phyloP scores from a whole-genome alignment of 2,113 vertebrate genomes.

The Engystomops pustulosus region DNA sequence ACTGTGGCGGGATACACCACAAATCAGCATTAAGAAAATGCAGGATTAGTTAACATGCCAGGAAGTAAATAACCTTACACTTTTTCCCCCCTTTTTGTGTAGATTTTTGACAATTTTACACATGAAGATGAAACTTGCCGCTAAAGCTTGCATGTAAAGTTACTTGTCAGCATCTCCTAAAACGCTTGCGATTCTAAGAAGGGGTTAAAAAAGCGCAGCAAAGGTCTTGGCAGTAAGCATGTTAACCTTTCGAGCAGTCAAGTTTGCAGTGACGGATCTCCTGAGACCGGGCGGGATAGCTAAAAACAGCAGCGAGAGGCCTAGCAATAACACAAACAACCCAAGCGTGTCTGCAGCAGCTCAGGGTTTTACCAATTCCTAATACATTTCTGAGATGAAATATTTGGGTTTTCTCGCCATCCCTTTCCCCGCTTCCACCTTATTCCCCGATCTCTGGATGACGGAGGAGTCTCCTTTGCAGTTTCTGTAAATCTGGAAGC shows the following conservation, averaged over 20 bases:
- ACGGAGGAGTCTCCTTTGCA: too few species aligned
- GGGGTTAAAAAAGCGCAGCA: too few species aligned
- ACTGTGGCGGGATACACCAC: too few species aligned
- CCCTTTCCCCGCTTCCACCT: not conserved
- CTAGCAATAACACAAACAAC: not conserved
- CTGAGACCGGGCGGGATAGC: slow-evolving; percentile 25
- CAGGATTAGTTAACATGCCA: too few species aligned
- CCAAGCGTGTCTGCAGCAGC: not conserved
- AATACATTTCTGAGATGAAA: not conserved
- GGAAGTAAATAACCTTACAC: too few species aligned
- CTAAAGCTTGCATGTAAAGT: too few species aligned
- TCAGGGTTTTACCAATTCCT: not conserved
- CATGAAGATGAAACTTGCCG: too few species aligned
- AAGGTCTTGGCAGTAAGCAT: not conserved
- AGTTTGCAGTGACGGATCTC: slow-evolving; percentile 14
- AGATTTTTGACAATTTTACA: too few species aligned
- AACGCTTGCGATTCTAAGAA: not conserved
- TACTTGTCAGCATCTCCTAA: not conserved
- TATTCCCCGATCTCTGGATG: not conserved
- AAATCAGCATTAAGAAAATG: too few species aligned
- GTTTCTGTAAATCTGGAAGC: not conserved
- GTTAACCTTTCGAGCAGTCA: slow-evolving; percentile 34
- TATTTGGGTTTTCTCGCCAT: not conserved
- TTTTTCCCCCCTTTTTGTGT: too few species aligned
- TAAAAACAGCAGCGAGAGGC: slow-evolving; percentile 37